Base-by-base conservation (phyloP, 2,888 invertebrate species). In the Himalopsyche anomala region DNA sequence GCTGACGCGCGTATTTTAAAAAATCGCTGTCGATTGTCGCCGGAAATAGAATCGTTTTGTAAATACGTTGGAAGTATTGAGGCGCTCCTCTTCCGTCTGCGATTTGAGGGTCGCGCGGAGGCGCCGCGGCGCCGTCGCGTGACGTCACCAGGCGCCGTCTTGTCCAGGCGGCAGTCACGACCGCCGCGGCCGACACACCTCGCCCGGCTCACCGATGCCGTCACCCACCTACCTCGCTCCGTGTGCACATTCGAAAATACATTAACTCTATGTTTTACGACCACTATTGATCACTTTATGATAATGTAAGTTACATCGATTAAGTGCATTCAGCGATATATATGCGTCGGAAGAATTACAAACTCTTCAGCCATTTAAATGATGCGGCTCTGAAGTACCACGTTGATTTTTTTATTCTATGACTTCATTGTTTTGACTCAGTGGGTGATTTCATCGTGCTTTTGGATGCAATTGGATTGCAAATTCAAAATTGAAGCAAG, bases 161-260 rank as follows among this genome's bases (percentile, higher is more conserved):
- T 80, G 80, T 42, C 42, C 79, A 86, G 87, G 89, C 90, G 90
- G 90, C 90, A 90, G 90, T 90, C 89, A 89, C 89, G 62, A 62
- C 90, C 90, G 90, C 90, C 90, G 90, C 90, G 90, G 89, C 88
- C 88, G 89, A 36, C 40, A 42, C 80, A 42, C 80, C 80, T 42
- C 80, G 28, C 80, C 80, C 17, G 80, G 28, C 80, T 42, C 40
- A 38, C 74, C 74, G 74, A 51, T 51, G 51, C 51, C 51, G 51
- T 51, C 51, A 28, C 62, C 62, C 62, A 45, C 45, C 45, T 45
- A 19, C 62, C 62, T n/a, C 62, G 62, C 28, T 8, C 19, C 28
- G 62, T 62, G 62, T 62, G 62, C 62, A 62, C n/a, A n/a, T 19
- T 62, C 28, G 19, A 28, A 62, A 62, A 62, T n/a, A 62, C 62